Conservation (phyloP, 2,888 invertebrate genomes). For the Rosalia funebris region DNA sequence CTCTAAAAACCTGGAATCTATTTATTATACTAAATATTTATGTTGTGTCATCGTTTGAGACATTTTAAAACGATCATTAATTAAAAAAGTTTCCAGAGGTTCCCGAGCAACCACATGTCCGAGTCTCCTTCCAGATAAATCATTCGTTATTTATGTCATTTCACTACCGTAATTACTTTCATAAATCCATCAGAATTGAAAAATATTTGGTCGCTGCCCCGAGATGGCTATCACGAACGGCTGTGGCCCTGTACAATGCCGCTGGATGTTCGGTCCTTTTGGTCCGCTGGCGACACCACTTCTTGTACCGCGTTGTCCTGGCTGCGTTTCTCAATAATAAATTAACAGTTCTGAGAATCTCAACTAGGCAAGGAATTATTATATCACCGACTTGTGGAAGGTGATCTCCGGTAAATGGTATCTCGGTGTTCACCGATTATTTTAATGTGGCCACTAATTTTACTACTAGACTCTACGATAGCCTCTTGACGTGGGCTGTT, state of each 20-base stretch:
- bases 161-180: conserved; percentile 58
- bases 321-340: conserved; percentile 14
- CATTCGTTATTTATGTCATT: conserved; percentile 59
- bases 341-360: conserved; percentile 22
- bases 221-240: conserved; percentile 53
- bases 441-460: conserved; percentile 28
- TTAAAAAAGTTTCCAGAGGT: conserved; percentile 42
- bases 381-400: conserved; percentile 26
- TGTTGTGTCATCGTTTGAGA: conserved; percentile 46
- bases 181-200: conserved; percentile 58
- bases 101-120: conserved; percentile 41
- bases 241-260: conserved; percentile 28
- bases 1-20: conserved; percentile 35
- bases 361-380: conserved; percentile 19
- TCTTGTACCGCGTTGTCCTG: conserved; percentile 27
- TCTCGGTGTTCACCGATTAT: conserved; percentile 30
- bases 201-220: conserved; percentile 53
- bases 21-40: conserved; percentile 42
- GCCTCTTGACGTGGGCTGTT: conserved; percentile 10
- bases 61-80: conserved; percentile 49
- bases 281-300: conserved; percentile 34
- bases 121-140: conserved; percentile 48
- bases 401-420: conserved; percentile 31
- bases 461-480: conserved; percentile 13
- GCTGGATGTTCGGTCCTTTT: conserved; percentile 34